Evolutionary conservation across 2,113 vertebrate species (phyloP).

Genomic region (Lophura nycthemera): DNA sequence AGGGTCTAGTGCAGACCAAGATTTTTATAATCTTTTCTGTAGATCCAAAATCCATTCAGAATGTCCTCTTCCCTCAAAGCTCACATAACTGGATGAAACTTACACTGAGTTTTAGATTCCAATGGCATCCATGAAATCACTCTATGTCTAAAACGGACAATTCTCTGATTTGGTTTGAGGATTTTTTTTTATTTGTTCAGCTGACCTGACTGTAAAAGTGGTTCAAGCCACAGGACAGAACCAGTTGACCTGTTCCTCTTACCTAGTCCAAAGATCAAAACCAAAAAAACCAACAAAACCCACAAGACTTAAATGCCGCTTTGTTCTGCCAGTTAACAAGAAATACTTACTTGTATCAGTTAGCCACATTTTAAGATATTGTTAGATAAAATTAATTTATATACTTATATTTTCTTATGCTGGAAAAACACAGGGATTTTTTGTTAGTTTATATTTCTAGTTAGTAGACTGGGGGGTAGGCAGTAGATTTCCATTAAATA

Average conservation of each 20-base stretch:
- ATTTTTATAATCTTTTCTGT: neutral
- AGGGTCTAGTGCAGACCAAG: neutral
- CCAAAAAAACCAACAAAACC: neutral
- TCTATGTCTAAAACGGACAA: neutral
- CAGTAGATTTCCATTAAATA: neutral
- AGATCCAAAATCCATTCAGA: neutral
- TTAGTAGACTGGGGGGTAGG: neutral
- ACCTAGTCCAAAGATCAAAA: neutral
- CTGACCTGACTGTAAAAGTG: neutral
- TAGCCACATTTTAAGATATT: neutral
- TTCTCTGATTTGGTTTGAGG: neutral
- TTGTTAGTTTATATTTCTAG: rapidly evolving
- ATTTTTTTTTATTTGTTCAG: neutral
- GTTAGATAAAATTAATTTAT: neutral
- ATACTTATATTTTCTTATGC: neutral
- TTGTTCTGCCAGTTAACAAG: neutral
- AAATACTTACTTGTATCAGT: neutral
- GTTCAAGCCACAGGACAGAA: neutral
- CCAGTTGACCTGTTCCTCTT: neutral
- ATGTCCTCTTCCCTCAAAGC: neutral
- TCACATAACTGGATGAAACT: neutral
- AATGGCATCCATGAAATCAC: neutral
- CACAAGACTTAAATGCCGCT: neutral
- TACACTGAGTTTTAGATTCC: neutral
- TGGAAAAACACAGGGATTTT: rapidly evolving